These are phyloP conservation scores for Caerostris extrusa DNA, from an alignment of 1,140 invertebrate genomes.

Conservation along the genomic window DNA sequence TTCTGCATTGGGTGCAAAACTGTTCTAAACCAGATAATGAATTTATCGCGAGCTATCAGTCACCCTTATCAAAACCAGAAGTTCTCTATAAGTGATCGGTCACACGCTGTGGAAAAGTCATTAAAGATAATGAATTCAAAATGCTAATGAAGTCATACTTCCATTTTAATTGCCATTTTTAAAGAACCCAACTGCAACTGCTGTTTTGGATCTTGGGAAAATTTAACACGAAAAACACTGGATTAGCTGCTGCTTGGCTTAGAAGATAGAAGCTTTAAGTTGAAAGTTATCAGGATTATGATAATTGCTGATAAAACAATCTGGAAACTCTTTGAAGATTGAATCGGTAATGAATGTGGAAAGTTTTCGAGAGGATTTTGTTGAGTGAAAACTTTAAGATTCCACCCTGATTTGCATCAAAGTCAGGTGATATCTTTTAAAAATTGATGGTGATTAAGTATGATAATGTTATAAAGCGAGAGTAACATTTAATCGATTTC, in stretches of 20 bases:
- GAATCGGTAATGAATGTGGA: slow-evolving; percentile 13
- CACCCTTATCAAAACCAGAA: slow-evolving; percentile 52
- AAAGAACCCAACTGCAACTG: neutral
- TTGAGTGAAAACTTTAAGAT: too few relatives aligned
- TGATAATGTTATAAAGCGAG: too few relatives aligned
- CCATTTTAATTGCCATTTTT: slow-evolving; percentile 56
- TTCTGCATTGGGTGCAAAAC: neutral
- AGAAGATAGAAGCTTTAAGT: neutral
- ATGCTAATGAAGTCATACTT: slow-evolving; percentile 50
- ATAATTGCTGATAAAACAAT: slow-evolving; percentile 41
- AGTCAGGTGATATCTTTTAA: too few relatives aligned
- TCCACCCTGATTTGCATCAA: too few relatives aligned
- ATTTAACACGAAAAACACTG: slow-evolving; percentile 28
- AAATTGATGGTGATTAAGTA: too few relatives aligned
- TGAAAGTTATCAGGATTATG: slow-evolving; percentile 40
- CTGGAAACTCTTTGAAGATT: neutral
- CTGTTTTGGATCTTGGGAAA: slow-evolving; percentile 1
- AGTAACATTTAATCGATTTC: too few relatives aligned
- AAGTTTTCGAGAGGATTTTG: neutral
- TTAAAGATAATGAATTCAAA: slow-evolving; percentile 64
- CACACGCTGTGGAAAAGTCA: slow-evolving; percentile 46
- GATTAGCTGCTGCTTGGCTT: neutral
- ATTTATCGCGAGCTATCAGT: slow-evolving; percentile 43
- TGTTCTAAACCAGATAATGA: slow-evolving; percentile 38
- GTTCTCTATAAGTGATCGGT: slow-evolving; percentile 25